These are phyloP conservation scores for Tigriopus californicus DNA, from an alignment of 2,888 invertebrate genomes.

Conservation along the genomic window DNA sequence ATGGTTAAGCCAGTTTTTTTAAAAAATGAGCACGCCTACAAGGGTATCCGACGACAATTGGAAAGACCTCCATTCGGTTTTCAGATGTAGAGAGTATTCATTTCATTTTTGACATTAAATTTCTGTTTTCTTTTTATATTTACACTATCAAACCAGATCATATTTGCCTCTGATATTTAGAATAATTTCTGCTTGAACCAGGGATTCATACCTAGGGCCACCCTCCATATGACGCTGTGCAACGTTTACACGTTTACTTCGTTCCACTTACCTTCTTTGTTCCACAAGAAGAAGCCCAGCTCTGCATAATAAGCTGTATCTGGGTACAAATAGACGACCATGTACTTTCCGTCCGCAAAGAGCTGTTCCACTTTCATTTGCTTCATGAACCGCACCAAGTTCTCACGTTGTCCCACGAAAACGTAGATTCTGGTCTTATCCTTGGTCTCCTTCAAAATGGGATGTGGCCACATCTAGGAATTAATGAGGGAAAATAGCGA, in stretches of 20 bases:
- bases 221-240: too few species aligned
- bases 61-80: too few species aligned
- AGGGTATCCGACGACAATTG: too few species aligned
- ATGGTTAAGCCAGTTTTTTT: too few species aligned
- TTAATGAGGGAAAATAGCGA: background rate
- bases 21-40: too few species aligned
- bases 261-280: background rate
- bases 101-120: too few species aligned
- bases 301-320: background rate
- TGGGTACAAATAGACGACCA: slow-evolving; percentile 8
- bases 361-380: slow-evolving; percentile 13
- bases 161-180: too few species aligned
- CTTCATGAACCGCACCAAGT: slow-evolving; percentile 8
- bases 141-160: too few species aligned
- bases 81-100: too few species aligned
- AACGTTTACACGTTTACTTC: background rate
- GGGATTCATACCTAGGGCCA: too few species aligned
- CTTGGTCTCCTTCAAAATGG: slow-evolving; percentile 6
- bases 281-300: slow-evolving; percentile 8
- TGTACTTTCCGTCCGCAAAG: slow-evolving; percentile 14
- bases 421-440: slow-evolving; percentile 11
- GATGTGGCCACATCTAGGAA: slow-evolving; percentile 7
- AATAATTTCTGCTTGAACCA: too few species aligned
- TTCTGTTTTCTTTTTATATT: too few species aligned
- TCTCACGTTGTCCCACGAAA: slow-evolving; percentile 3